Conservation (phyloP, 2,797 vertebrate species). For the Microctenopoma lineatum region DNA sequence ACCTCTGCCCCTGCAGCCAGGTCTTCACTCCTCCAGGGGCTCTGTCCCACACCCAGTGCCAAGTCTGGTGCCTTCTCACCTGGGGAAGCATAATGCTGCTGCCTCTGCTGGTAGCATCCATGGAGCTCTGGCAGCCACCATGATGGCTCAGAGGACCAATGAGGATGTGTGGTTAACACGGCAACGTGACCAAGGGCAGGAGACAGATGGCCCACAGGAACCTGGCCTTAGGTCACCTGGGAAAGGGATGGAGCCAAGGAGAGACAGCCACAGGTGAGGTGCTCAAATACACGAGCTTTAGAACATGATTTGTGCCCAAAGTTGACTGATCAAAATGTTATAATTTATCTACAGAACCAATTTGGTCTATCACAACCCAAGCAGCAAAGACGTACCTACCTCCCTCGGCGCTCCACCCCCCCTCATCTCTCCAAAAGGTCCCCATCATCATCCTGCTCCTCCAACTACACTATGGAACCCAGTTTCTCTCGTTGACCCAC, state of each 20-base stretch:
- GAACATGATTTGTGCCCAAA: background rate
- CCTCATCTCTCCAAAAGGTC: slow-evolving; percentile 84
- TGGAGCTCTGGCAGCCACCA: slow-evolving; percentile 78
- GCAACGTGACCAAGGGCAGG: slow-evolving; percentile 87
- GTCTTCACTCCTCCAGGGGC: slow-evolving; percentile 70
- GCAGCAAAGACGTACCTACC: slow-evolving; percentile 73
- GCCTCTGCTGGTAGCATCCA: slow-evolving; percentile 55
- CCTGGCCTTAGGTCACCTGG: slow-evolving; percentile 84
- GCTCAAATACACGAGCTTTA: background rate
- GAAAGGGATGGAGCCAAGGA: slow-evolving; percentile 83
- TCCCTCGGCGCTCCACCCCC: slow-evolving; percentile 90
- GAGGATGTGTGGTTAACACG: slow-evolving; percentile 90
- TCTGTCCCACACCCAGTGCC: slow-evolving; percentile 85
- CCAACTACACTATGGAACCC: slow-evolving; percentile 92
- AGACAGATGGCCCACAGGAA: slow-evolving; percentile 88
- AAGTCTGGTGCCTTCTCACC: slow-evolving; percentile 85
- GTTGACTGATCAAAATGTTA: background rate
- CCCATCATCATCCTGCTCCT: slow-evolving; percentile 64
- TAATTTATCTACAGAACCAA: slow-evolving; percentile 53
- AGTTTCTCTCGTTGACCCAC: slow-evolving; percentile 86
- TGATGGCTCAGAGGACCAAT: slow-evolving; percentile 88
- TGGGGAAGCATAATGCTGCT: slow-evolving; percentile 77
- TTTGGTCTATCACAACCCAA: slow-evolving; percentile 60
- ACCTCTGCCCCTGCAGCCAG: slow-evolving; percentile 56
- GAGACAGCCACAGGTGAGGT: slow-evolving; percentile 86